Conservation (phyloP, 2,888 invertebrate genomes). For the Eupeodes latifasciatus region DNA sequence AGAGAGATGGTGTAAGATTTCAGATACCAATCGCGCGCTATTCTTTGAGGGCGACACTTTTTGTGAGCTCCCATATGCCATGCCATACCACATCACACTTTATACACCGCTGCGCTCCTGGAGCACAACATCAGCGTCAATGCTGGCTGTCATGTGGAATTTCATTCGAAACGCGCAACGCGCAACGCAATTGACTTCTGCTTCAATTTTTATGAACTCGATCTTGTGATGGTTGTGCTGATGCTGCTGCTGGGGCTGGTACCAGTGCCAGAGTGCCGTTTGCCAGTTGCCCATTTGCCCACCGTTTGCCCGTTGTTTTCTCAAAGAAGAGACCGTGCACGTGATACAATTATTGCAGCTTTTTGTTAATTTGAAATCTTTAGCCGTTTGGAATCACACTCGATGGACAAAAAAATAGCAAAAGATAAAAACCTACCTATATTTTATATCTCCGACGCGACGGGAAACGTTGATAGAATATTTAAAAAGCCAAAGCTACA, state of each 20-base stretch:
- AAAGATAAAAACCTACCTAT: conserved; percentile 40
- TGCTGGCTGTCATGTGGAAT: conserved; percentile 71
- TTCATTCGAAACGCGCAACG: conserved; percentile 70
- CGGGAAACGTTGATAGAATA: conserved; percentile 72
- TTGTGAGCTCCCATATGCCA: conserved; percentile 58
- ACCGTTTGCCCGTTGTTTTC: not conserved
- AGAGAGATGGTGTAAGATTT: conserved; percentile 76
- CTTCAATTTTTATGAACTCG: conserved; percentile 76
- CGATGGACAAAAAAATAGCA: not conserved
- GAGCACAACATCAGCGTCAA: conserved; percentile 46
- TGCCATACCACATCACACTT: conserved; percentile 52
- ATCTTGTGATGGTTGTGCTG: conserved; percentile 30
- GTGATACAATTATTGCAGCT: conserved; percentile 83
- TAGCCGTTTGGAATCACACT: conserved; percentile 71
- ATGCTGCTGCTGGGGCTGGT: not conserved
- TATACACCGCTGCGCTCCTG: not conserved
- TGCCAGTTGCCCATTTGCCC: not conserved
- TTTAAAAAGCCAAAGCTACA: conserved; percentile 41
- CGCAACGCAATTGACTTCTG: conserved; percentile 69
- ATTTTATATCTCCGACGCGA: conserved; percentile 64
- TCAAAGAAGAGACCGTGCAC: conserved; percentile 75
- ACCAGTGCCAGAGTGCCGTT: too few relatives aligned
- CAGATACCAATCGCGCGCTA: conserved; percentile 76
- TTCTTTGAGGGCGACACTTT: conserved; percentile 76
- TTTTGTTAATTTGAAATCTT: conserved; percentile 80